A percentile compares a stretch with the other conserved stretches of the same genome.
Conservation (phyloP, 2,797 vertebrate species). For the Spondyliosoma cantharus region DNA sequence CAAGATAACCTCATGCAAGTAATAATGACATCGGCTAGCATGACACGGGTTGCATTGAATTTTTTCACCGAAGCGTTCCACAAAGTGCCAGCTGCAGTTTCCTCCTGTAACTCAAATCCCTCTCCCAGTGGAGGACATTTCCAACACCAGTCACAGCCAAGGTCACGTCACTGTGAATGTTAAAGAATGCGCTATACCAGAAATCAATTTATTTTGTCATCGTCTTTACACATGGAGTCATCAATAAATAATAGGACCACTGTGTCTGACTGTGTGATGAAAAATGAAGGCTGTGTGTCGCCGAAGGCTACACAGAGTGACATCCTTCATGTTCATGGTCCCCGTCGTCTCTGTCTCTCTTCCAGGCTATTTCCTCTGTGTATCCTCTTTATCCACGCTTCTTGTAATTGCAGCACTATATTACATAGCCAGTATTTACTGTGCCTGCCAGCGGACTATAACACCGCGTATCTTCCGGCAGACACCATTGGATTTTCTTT, state of each 20-base stretch:
- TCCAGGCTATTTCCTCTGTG: slow-evolving; percentile 24
- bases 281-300: slow-evolving; percentile 21
- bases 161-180: slow-evolving; percentile 22
- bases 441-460: slow-evolving; percentile 17
- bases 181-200: slow-evolving; percentile 9
- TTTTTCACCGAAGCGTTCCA: background rate
- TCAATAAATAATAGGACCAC: slow-evolving; percentile 55
- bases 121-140: background rate
- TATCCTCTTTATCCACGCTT: slow-evolving; percentile 35
- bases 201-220: slow-evolving; percentile 27
- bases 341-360: slow-evolving; percentile 7
- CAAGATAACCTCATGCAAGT: background rate
- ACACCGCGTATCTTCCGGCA: slow-evolving; percentile 37
- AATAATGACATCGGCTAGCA: background rate
- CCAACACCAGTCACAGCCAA: slow-evolving; percentile 15
- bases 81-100: background rate
- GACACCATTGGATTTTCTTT: slow-evolving; percentile 24
- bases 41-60: background rate
- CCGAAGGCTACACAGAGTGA: slow-evolving; percentile 38
- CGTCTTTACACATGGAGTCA: slow-evolving; percentile 14
- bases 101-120: background rate
- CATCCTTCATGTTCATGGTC: slow-evolving; percentile 52
- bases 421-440: slow-evolving; percentile 51
- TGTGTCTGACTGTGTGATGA: slow-evolving; percentile 27
- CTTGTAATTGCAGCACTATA: slow-evolving; percentile 60